Evolutionary conservation across 2,888 invertebrate genomes (phyloP).

Genomic region (Neelides folsomi): DNA sequence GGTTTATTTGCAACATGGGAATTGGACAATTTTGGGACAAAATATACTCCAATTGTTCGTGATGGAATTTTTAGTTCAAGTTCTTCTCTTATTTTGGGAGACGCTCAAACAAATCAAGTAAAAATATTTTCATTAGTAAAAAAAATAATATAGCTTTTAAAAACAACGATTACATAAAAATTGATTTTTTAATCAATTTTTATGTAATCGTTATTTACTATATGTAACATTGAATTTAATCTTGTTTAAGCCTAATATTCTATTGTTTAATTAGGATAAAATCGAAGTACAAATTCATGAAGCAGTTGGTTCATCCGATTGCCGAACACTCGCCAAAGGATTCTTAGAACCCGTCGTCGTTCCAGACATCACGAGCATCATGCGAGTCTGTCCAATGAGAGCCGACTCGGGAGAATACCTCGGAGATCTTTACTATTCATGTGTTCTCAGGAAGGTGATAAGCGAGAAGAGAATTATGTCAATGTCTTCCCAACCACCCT

Average conservation of each 20-base stretch:
- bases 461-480: too few relatives aligned
- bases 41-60: conserved; percentile 13
- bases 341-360: not conserved
- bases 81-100: conserved; percentile 5
- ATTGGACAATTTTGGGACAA: conserved; percentile 6
- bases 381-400: not conserved
- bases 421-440: conserved; percentile 8
- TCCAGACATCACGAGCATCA: not conserved
- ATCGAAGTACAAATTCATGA: conserved; percentile 13
- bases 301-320: conserved; percentile 13
- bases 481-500: too few relatives aligned
- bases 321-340: conserved; percentile 9
- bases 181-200: too few relatives aligned
- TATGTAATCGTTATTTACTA: too few relatives aligned
- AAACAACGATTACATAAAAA: too few relatives aligned
- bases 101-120: conserved; percentile 1
- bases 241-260: not conserved
- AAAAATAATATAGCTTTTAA: too few relatives aligned
- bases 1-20: conserved; percentile 15
- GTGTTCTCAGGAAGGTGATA: too few relatives aligned
- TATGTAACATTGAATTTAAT: not conserved
- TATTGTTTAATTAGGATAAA: conserved; percentile 1
- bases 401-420: not conserved
- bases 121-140: too few relatives aligned
- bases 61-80: conserved; percentile 12